Conservation (phyloP, 2,888 invertebrate species). For the Drosophila kanekoi region DNA sequence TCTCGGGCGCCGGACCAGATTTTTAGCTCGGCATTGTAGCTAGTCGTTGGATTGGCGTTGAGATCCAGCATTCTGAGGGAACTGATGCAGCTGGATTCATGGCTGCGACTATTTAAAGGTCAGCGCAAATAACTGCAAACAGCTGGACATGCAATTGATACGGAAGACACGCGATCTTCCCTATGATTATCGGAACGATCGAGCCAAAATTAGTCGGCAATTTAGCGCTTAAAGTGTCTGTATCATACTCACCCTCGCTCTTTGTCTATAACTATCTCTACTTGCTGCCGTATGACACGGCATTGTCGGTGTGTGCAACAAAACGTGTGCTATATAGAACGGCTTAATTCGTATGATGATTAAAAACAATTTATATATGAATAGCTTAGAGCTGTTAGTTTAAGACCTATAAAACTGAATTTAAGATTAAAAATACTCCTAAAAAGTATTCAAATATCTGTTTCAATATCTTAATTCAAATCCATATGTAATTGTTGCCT, state of each 20-base stretch:
- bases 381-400: background rate
- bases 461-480: background rate
- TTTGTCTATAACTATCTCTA: background rate
- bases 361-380: background rate
- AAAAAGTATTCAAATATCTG: background rate
- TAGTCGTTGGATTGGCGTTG: slow-evolving; percentile 50
- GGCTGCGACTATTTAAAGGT: slow-evolving; percentile 48
- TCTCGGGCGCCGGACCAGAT: slow-evolving; percentile 61
- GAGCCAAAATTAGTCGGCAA: slow-evolving; percentile 51
- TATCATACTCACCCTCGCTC: background rate
- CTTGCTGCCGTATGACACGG: background rate
- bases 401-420: background rate
- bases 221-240: slow-evolving; percentile 63
- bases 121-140: slow-evolving; percentile 10
- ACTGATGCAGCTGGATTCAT: slow-evolving; percentile 24
- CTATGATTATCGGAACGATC: slow-evolving; percentile 33
- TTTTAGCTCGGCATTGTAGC: slow-evolving; percentile 44
- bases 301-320: background rate
- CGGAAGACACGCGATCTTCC: slow-evolving; percentile 36
- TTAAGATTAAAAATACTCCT: background rate
- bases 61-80: slow-evolving; percentile 54
- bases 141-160: slow-evolving; percentile 30
- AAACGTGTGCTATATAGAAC: background rate
- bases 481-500: background rate
- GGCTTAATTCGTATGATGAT: background rate